Evolutionary conservation across 2,113 vertebrate genomes (phyloP), one percentile per base, ranked within the genome.

Genomic region (Ciconia maguari): DNA sequence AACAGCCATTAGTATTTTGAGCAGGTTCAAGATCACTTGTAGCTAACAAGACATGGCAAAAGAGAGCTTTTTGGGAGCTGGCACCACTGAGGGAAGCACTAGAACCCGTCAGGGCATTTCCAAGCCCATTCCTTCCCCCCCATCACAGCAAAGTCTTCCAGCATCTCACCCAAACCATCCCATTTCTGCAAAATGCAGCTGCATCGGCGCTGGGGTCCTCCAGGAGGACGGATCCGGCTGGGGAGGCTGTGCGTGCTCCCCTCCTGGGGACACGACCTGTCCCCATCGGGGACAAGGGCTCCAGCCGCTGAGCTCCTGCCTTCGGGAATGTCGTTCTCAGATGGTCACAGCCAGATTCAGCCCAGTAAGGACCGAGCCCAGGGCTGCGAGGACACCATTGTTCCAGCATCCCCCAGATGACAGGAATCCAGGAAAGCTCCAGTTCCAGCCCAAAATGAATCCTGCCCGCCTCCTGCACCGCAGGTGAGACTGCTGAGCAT

Each of bases 361-460:
- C 18, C 51, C 60, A n/a, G 29, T 6, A 57, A 86, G 48, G 65
- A 71, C n/a, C 3, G 6, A 89, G 12, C 54, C 24, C 34, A 57
- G 29, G 41, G 11, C 69, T 62, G 18, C 0, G 0, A 70, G 44
- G 48, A n/a, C 34, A 46, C 24, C 48, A 10, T 15, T 1, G 0
- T 41, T 64, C 48, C 57, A 55, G 51, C 52, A 27, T 32, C 32
- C 10, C 19, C 34, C 21, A 34, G 46, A 72, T 4, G 3, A 36
- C 13, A 74, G 26, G 7, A 68, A 68, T 51, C 26, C 83, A 81
- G 24, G 24, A 58, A 89, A 75, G 42, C 32, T 58, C 65, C 36
- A 64, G 29, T 38, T 16, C 38, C 61, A 36, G 61, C 81, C 62
- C 57, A 8, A 15, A 75, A 83, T 34, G 11, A 85, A 85, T 75